Percentiles rank a stretch among this genome's conserved stretches.
Conservation (phyloP, 2,888 invertebrate genomes). For the Microctonus brassicae region DNA sequence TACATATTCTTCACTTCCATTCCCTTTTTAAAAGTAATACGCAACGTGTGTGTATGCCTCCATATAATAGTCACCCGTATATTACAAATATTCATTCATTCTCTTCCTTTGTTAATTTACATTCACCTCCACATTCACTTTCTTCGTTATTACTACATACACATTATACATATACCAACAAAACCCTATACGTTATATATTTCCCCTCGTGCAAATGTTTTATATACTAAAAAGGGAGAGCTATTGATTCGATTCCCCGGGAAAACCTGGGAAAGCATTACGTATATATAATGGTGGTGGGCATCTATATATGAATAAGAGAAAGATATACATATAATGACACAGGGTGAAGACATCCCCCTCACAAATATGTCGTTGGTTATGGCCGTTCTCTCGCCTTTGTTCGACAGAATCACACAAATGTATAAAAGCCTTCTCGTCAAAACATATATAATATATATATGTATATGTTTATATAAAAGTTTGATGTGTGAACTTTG, state of each 20-base stretch:
- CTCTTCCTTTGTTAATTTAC: conserved; percentile 35
- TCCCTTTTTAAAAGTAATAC: not conserved
- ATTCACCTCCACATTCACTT: conserved; percentile 14
- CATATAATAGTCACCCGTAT: conserved; percentile 19
- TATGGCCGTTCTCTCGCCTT: conserved; percentile 30
- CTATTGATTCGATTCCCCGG: conserved; percentile 68
- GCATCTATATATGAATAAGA: conserved; percentile 10
- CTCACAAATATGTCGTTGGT: conserved; percentile 29
- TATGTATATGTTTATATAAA: not conserved
- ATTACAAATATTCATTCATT: conserved; percentile 29
- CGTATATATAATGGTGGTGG: not conserved
- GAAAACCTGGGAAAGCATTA: conserved; percentile 57
- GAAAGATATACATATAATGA: conserved; percentile 4
- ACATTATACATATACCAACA: not conserved
- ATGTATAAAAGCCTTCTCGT: not conserved
- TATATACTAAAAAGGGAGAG: conserved; percentile 58
- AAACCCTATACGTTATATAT: not conserved
- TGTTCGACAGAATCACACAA: conserved; percentile 23
- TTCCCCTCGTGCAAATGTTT: conserved; percentile 50
- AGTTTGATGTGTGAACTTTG: conserved; percentile 24
- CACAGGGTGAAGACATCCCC: not conserved
- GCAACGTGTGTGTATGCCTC: not conserved
- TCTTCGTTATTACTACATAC: conserved; percentile 17
- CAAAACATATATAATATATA: too few relatives aligned
- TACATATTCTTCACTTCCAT: too few relatives aligned